Evolutionary conservation across 2,888 invertebrate genomes (phyloP), one percentile per base, ranked within the genome.

Genomic region (Zootermopsis nevadensis): DNA sequence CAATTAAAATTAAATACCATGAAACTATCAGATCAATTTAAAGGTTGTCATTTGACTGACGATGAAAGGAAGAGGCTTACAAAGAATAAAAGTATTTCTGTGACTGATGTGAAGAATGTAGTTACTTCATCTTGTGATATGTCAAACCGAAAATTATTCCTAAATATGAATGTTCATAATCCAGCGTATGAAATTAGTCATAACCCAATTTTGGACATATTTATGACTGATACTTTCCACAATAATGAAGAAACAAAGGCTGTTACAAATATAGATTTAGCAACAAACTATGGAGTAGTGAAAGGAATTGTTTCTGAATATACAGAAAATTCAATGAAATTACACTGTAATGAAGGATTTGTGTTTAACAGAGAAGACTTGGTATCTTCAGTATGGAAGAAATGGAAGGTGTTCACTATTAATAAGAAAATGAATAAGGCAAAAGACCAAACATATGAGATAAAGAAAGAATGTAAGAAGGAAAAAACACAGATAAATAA

Each of bases 1-100:
- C 55, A 83, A n/a, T 22, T 83, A 19, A 66, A 83, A 10, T 31
- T 31, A 38, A 77, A 27, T 69, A 69, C 24, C 10, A 19, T 38
- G n/a, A 66, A 42, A 30, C 35, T 74, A 7, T 74, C 38, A n/a
- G 22, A 35, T 38, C 22, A 74, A 30, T n/a, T 38, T 35, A 22
- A 2, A 74, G 38, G n/a, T n/a, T 22, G 24, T 10, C 74, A 74
- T 3, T 0, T 74, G 22, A 38, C 6, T 38, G n/a, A 7, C 8
- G 24, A 74, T n/a, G n/a, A 1, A 27, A 74, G 38, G 15, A 24
- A 10, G 4, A 35, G 74, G 33, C 27, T 38, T n/a, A 74, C 2
- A n/a, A 74, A n/a, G 19, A 38, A 12, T n/a, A 74, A 60, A 60
- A 60, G 8, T 7, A n/a, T 27, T 27, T 12, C 60, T n/a, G 3